These are phyloP conservation scores for Diarsia mendica DNA, from an alignment of 2,888 invertebrate species.

Conservation along the genomic window DNA sequence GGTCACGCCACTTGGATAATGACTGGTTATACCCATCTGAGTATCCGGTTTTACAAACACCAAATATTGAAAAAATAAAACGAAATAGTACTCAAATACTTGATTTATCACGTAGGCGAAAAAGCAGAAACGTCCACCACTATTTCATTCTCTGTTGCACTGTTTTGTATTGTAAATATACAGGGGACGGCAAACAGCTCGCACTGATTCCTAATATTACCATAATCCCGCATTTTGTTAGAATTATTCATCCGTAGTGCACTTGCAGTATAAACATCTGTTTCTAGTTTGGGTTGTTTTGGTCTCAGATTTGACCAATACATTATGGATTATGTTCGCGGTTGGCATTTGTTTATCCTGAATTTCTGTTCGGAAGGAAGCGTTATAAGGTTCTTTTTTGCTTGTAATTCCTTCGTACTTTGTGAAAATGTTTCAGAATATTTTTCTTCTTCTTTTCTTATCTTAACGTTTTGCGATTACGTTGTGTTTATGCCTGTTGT, in stretches of 20 bases:
- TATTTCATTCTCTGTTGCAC: conserved; percentile 49
- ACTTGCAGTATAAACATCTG: conserved; percentile 75
- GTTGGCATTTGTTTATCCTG: conserved; percentile 14
- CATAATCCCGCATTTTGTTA: conserved; percentile 83
- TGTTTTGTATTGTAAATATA: conserved; percentile 65
- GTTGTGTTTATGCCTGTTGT: not conserved
- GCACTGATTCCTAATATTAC: conserved; percentile 77
- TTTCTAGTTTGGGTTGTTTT: conserved; percentile 50
- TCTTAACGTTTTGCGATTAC: not conserved
- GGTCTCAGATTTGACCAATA: conserved; percentile 47
- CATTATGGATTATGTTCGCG: conserved; percentile 54
- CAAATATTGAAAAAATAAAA: not conserved
- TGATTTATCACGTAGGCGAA: not conserved
- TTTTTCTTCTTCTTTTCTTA: not conserved
- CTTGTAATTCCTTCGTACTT: not conserved
- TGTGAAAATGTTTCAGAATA: not conserved
- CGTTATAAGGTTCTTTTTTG: not conserved
- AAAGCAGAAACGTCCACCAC: not conserved
- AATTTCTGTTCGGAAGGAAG: not conserved
- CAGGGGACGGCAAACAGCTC: conserved; percentile 64
- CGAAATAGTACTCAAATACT: not conserved
- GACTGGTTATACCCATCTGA: too few species aligned
- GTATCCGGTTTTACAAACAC: too few species aligned
- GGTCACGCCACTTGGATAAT: too few species aligned
- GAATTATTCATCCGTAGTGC: conserved; percentile 79